Conservation (phyloP, 2,797 vertebrate genomes). For the Spinus pinus region DNA sequence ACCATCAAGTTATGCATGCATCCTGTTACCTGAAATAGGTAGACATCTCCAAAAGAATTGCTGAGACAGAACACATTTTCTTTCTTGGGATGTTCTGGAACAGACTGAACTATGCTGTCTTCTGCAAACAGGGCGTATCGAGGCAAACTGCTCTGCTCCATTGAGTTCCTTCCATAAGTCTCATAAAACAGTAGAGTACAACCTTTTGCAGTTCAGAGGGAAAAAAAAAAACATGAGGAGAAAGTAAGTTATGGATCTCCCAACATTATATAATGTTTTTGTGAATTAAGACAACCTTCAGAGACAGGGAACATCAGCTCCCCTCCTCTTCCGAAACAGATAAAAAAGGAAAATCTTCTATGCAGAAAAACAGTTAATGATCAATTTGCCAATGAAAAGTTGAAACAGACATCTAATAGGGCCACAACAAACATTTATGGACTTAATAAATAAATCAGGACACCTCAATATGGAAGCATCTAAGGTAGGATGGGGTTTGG, state of each 20-base stretch:
- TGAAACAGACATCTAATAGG: not conserved
- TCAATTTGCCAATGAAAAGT: not conserved
- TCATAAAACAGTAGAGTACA: conserved; percentile 92
- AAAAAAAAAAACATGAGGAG: not conserved
- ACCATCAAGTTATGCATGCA: not conserved
- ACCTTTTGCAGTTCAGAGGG: conserved; percentile 74
- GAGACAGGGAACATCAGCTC: not conserved
- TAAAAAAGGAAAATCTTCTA: not conserved
- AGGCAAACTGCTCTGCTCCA: conserved; percentile 83
- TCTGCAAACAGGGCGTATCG: conserved; percentile 89
- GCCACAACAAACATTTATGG: not conserved
- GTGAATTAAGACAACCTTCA: not conserved
- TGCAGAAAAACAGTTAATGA: not conserved
- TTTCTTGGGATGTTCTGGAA: conserved; percentile 93
- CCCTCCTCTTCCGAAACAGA: rapidly evolving
- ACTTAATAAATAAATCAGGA: not conserved
- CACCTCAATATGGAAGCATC: not conserved
- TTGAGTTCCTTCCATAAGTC: conserved; percentile 85
- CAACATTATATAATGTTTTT: not conserved
- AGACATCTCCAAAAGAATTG: conserved; percentile 92
- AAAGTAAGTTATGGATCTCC: not conserved
- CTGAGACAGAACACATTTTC: conserved; percentile 96
- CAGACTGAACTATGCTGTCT: conserved; percentile 91
- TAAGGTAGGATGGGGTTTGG: not conserved
- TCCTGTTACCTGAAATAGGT: conserved; percentile 88